Evolutionary conservation across 1,140 invertebrate species (phyloP).

Genomic region (Euura saliciscinereae): DNA sequence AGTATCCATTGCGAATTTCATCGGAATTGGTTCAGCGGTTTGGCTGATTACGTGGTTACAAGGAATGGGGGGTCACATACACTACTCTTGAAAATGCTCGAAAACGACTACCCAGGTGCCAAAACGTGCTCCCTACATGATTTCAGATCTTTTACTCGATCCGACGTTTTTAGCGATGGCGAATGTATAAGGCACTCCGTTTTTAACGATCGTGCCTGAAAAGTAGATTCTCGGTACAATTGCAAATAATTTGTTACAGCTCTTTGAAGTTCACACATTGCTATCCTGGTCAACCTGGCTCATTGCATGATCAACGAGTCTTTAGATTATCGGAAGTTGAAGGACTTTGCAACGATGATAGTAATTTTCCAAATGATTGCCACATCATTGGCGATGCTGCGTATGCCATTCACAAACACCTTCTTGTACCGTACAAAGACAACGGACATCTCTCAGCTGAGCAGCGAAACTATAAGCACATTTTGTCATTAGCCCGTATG

Average conservation of each 20-base stretch:
- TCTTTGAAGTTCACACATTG: conserved; percentile 33
- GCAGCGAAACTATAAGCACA: background rate
- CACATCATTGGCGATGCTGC: conserved; percentile 32
- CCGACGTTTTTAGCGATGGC: no score
- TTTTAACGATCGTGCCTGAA: no score
- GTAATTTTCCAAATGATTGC: conserved; percentile 22
- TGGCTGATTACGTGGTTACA: no score
- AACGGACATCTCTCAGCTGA: conserved; percentile 20
- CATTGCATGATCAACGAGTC: conserved; percentile 29
- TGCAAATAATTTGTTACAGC: conserved; percentile 32
- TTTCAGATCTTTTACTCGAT: no score
- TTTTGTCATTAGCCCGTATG: background rate
- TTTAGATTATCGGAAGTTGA: conserved; percentile 24
- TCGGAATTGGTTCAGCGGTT: no score
- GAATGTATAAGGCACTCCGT: no score
- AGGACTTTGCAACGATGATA: conserved; percentile 18
- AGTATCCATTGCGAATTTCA: no score
- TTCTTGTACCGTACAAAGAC: conserved; percentile 33
- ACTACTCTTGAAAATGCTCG: no score
- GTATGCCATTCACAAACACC: conserved; percentile 29
- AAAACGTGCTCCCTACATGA: no score
- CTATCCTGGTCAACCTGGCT: conserved; percentile 35
- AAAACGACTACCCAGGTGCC: no score
- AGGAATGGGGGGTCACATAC: no score
- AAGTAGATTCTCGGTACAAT: conserved; percentile 28